These are phyloP conservation scores for Cheirogaleus major DNA, from an alignment of 2,797 vertebrate genomes.

Conservation along the genomic window DNA sequence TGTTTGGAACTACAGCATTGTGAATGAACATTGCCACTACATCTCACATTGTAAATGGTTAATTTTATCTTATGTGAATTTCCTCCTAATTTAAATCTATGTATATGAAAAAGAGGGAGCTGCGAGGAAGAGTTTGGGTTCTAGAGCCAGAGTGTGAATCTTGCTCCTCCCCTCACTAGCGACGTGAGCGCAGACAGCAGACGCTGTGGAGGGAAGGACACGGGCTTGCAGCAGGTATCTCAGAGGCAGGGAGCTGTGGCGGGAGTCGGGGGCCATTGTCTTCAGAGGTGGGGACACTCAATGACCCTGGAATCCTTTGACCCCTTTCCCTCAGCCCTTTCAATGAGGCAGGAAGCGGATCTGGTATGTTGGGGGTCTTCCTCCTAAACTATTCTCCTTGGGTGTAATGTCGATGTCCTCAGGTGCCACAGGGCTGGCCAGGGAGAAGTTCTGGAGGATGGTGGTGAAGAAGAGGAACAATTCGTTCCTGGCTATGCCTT, in stretches of 20 bases:
- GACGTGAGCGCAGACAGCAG: background rate
- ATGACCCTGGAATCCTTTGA: background rate
- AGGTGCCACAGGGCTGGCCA: slow-evolving; percentile 6
- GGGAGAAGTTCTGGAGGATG: slow-evolving; percentile 71
- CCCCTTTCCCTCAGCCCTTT: background rate
- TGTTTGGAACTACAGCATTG: background rate
- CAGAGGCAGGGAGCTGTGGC: background rate
- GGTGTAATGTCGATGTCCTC: slow-evolving; percentile 77
- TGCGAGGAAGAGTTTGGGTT: background rate
- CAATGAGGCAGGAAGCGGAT: slow-evolving; percentile 69
- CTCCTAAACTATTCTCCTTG: slow-evolving; percentile 65
- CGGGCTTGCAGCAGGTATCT: background rate
- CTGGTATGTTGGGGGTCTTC: slow-evolving; percentile 56
- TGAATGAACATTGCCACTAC: background rate
- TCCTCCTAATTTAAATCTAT: background rate
- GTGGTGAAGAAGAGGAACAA: slow-evolving; percentile 78
- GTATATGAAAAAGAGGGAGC: no score
- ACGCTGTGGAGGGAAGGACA: no score
- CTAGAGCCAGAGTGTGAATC: background rate
- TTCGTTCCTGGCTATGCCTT: slow-evolving; percentile 40
- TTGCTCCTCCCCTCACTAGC: background rate
- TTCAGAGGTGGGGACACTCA: background rate
- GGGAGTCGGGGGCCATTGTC: background rate
- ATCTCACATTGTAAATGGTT: background rate
- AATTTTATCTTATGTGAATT: background rate